phyloP scores from a whole-genome alignment of 2,888 invertebrate species.

The Dione juno region DNA sequence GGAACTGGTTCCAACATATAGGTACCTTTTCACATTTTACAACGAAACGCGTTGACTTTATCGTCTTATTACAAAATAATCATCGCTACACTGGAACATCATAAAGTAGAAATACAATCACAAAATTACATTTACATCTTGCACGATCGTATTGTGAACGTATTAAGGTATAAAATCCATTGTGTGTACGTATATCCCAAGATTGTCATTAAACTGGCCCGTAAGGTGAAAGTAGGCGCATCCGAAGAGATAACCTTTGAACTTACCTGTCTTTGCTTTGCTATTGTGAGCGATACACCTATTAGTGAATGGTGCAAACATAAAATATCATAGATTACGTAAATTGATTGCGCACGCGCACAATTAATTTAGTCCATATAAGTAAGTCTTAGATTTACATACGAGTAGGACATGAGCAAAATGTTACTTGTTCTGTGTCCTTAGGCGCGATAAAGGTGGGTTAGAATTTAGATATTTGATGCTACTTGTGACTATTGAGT shows the following conservation, averaged over 20 bases:
- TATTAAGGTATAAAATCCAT: conserved; percentile 45
- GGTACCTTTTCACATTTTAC: conserved; percentile 44
- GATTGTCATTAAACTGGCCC: conserved; percentile 50
- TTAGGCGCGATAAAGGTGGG: conserved; percentile 25
- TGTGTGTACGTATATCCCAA: conserved; percentile 16
- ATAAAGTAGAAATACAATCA: conserved; percentile 47
- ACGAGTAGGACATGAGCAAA: conserved; percentile 27
- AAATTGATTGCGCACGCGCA: conserved; percentile 40
- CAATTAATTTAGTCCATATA: conserved; percentile 43
- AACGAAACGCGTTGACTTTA: conserved; percentile 46
- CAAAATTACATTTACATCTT: conserved; percentile 19
- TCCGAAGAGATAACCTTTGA: conserved; percentile 75
- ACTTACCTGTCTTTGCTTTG: conserved; percentile 67
- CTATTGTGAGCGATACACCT: conserved; percentile 71
- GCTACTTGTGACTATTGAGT: conserved; percentile 15
- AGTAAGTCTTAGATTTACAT: conserved; percentile 33
- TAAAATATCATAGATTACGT: conserved; percentile 46
- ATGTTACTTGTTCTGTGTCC: conserved; percentile 37
- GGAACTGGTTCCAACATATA: conserved; percentile 33
- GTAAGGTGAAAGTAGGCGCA: conserved; percentile 76
- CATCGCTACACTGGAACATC: conserved; percentile 47
- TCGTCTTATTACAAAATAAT: conserved; percentile 50
- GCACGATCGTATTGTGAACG: not conserved
- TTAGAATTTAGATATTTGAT: conserved; percentile 46
- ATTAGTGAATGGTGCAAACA: conserved; percentile 55